Evolutionary conservation across 2,797 vertebrate species (phyloP).

Genomic region (Huso huso): DNA sequence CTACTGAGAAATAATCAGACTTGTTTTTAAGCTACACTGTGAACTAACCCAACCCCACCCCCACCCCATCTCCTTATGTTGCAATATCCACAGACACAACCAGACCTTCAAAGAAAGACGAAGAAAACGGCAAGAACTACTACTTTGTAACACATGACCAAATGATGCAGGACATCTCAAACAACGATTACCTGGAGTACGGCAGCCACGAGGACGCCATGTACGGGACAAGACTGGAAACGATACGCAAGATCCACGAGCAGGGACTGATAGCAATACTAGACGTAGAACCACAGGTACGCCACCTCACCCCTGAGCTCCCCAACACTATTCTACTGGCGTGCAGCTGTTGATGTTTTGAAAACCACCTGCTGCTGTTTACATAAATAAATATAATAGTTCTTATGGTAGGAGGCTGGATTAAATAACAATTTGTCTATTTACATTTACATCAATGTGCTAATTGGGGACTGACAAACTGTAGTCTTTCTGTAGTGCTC

Average conservation of each 20-base stretch:
- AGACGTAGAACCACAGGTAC: slow-evolving; percentile 93
- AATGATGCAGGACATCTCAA: slow-evolving; percentile 99
- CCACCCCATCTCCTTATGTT: slow-evolving; percentile 16
- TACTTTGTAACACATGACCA: slow-evolving; percentile 96
- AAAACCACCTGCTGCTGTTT: too few species aligned
- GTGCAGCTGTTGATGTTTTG: too few species aligned
- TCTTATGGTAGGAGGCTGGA: too few species aligned
- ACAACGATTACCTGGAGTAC: slow-evolving; percentile 97
- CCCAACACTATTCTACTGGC: not conserved
- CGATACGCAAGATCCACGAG: slow-evolving; percentile 92
- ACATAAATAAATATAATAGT: too few species aligned
- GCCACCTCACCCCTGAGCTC: slow-evolving; percentile 1
- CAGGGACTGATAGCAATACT: slow-evolving; percentile 89
- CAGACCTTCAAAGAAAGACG: slow-evolving; percentile 94
- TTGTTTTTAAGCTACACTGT: too few species aligned
- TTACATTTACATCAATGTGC: too few species aligned
- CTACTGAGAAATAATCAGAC: too few species aligned
- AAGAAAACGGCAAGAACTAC: slow-evolving; percentile 97
- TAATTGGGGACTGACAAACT: too few species aligned
- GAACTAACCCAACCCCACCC: not conserved
- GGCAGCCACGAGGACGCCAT: slow-evolving; percentile 97
- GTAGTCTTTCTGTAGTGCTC: too few species aligned
- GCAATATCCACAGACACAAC: slow-evolving; percentile 76
- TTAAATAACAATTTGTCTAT: not conserved
- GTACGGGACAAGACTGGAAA: slow-evolving; percentile 96